A percentile compares a stretch with the other conserved stretches of the same genome.
These are phyloP conservation scores for Otus scops DNA, from an alignment of 2,797 vertebrate genomes.

Conservation along the genomic window DNA sequence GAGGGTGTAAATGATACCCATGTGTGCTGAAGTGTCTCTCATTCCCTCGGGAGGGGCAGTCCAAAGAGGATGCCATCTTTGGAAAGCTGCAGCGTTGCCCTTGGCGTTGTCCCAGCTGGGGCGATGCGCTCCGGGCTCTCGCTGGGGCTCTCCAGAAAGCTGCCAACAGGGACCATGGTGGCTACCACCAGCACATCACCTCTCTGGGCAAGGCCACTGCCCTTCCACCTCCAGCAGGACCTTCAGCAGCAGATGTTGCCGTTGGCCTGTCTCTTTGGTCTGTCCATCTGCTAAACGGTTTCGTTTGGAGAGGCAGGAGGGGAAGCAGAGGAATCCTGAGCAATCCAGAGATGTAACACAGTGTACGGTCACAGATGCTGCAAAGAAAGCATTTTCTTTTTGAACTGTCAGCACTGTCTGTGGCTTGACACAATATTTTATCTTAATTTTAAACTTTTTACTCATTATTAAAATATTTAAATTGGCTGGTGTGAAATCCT, in stretches of 20 bases:
- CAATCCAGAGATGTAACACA: neutral
- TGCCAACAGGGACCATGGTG: accelerated
- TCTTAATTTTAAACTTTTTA: conserved; percentile 60
- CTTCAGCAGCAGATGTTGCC: neutral
- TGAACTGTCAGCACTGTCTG: conserved; percentile 68
- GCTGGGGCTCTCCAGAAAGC: neutral
- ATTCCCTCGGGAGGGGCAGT: neutral
- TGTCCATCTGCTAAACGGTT: neutral
- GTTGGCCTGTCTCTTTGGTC: neutral
- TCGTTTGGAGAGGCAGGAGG: neutral
- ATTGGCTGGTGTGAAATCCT: conserved; percentile 59
- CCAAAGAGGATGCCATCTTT: neutral
- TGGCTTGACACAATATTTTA: conserved; percentile 57
- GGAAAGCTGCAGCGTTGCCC: accelerated
- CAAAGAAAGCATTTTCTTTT: conserved; percentile 61
- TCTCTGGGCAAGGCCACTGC: neutral
- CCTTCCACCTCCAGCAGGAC: neutral
- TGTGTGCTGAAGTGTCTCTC: neutral
- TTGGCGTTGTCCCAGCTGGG: neutral
- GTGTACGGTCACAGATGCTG: neutral
- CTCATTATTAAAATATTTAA: conserved; percentile 71
- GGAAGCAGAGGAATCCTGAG: neutral
- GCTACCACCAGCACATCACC: neutral
- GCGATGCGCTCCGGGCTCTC: accelerated
- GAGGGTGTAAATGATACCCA: neutral